Percentiles rank a stretch among this genome's conserved stretches.
These are phyloP conservation scores for Arnoldichthys spilopterus DNA, from an alignment of 2,797 vertebrate genomes.

Conservation along the genomic window DNA sequence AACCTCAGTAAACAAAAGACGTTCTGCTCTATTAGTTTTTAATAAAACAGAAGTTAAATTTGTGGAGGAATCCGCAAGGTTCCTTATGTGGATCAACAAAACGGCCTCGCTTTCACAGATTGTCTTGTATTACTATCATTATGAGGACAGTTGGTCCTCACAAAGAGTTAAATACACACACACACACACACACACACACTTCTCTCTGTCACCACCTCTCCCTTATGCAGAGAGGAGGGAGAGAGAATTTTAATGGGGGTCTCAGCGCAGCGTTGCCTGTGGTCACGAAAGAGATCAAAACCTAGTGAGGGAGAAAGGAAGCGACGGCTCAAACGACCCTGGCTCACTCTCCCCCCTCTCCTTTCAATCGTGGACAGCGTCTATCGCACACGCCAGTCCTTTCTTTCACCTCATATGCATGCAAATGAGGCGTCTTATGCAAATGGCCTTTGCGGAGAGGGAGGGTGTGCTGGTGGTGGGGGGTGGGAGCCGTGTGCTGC, in stretches of 20 bases:
- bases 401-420: slow-evolving; percentile 83
- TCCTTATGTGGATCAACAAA: too few relatives aligned
- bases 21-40: too few relatives aligned
- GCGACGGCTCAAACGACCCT: slow-evolving; percentile 54
- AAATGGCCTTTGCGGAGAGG: slow-evolving; percentile 68
- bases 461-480: slow-evolving; percentile 23
- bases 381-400: slow-evolving; percentile 61
- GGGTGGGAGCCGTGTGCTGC: slow-evolving; percentile 44
- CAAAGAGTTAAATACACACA: too few relatives aligned
- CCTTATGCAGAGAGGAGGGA: slow-evolving; percentile 67
- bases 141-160: too few relatives aligned
- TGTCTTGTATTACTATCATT: too few relatives aligned
- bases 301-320: slow-evolving; percentile 40
- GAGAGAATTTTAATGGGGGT: slow-evolving; percentile 73
- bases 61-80: too few relatives aligned
- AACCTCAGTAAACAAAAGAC: too few relatives aligned
- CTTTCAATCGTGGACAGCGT: slow-evolving; percentile 52
- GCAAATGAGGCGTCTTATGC: slow-evolving; percentile 81
- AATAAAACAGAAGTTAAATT: too few relatives aligned
- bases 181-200: slow-evolving; percentile 23
- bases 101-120: too few relatives aligned
- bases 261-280: slow-evolving; percentile 70
- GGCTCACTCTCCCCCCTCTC: slow-evolving; percentile 60
- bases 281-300: slow-evolving; percentile 53
- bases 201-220: slow-evolving; percentile 56